Evolutionary conservation across 2,797 vertebrate genomes (phyloP), one percentile per base, ranked within the genome.

Genomic region (Ictinia mississippiensis): DNA sequence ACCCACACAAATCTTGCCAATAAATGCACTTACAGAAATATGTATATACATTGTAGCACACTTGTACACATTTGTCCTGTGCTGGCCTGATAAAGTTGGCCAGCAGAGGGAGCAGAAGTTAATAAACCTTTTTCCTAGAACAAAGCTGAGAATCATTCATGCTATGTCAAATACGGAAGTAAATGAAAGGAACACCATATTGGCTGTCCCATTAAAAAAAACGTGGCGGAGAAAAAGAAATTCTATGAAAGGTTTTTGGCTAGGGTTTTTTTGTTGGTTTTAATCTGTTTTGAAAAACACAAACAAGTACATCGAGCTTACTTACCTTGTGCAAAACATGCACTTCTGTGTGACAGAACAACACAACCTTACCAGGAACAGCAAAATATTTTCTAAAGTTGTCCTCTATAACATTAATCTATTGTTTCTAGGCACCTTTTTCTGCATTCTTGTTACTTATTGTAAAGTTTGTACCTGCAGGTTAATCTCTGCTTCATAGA

Each of bases 401-500:
- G 18, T 26, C 26, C 23, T 42, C 31, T 56, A 3, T 56, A 20
- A 66, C 6, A 26, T 14, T 44, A 37, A 47, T 19, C 40, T 61
- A 25, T 9, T 25, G 6, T 29, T 77, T 84, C 29, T 11, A 70
- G 40, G 55, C 12, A 58, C 2, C 3, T 47, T 71, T 26, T 49
- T 37, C 52, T n/a, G 26, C 20, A 12, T 31, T 80, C 77, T 42
- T 66, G 31, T 31, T 78, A 35, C 15, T 75, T 35, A 12, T 6
- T 38, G 29, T 29, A 19, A 66, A 47, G 33, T 49, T 81, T 96
- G 97, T 98, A 99, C 99, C 99, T 99, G 99, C 61, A 99, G 98
- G 96, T 99, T 99, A 95, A 99, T 99, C 96, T 99, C 99, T 8
- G 99, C 99, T 96, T 99, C 99, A 26, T 98, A 99, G 98, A 99